Evolutionary conservation across 2,113 vertebrate species (phyloP).

Genomic region (Isichthys henryi): DNA sequence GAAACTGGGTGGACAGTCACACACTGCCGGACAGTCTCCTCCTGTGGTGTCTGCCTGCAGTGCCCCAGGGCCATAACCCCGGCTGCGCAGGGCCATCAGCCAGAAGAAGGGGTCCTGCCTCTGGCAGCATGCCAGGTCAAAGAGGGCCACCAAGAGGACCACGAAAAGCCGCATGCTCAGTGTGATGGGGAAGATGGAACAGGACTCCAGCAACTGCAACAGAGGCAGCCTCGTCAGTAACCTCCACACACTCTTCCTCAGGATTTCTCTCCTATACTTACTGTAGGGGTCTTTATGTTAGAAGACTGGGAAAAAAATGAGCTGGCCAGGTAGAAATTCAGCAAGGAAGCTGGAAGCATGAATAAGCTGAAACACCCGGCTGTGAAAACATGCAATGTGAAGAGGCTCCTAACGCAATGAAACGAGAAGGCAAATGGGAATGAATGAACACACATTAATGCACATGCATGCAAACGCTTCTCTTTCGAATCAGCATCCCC

Average conservation of each 20-base stretch:
- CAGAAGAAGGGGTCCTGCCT: slow-evolving; percentile 69
- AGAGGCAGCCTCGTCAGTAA: neutral
- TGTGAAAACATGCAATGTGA: neutral
- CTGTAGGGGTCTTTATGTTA: neutral
- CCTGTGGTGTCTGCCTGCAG: slow-evolving; percentile 42
- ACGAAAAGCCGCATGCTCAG: slow-evolving; percentile 58
- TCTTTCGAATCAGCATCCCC: neutral
- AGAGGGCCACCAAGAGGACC: slow-evolving; percentile 61
- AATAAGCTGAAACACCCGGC: neutral
- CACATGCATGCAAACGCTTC: neutral
- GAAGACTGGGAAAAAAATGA: neutral
- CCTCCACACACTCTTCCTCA: neutral
- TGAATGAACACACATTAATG: neutral
- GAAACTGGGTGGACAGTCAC: slow-evolving; percentile 85
- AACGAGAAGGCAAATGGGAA: neutral
- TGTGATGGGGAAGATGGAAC: slow-evolving; percentile 7
- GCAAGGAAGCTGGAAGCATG: neutral
- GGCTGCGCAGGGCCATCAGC: slow-evolving; percentile 63
- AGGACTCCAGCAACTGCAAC: neutral
- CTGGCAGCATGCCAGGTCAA: slow-evolving; percentile 52
- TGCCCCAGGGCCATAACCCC: slow-evolving; percentile 36
- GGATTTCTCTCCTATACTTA: neutral
- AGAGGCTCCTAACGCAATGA: neutral
- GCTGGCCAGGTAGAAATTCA: neutral
- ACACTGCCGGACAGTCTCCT: slow-evolving; percentile 76